phyloP scores from a whole-genome alignment of 2,113 vertebrate genomes.

The Rhineura floridana region DNA sequence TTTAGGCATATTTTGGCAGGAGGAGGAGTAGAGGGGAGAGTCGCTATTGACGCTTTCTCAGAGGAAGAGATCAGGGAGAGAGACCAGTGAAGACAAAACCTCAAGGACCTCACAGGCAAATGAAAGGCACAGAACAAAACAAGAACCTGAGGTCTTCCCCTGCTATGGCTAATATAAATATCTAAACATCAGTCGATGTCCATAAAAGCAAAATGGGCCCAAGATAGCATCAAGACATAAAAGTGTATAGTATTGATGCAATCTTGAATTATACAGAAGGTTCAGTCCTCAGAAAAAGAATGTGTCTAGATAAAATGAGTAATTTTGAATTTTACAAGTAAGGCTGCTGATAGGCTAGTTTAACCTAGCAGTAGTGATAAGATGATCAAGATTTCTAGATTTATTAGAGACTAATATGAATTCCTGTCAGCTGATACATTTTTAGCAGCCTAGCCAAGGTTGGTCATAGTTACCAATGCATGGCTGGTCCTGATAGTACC shows the following conservation, averaged over 20 bases:
- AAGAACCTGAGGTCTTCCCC: background rate
- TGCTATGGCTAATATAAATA: background rate
- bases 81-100: background rate
- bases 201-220: background rate
- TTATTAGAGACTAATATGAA: too few species aligned
- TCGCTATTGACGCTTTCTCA: background rate
- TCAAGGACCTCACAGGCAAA: background rate
- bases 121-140: background rate
- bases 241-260: background rate
- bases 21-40: background rate
- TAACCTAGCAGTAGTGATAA: too few species aligned
- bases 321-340: too few species aligned
- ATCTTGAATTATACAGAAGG: background rate
- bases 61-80: constrained; percentile 13
- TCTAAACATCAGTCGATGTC: background rate
- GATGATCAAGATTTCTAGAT: too few species aligned
- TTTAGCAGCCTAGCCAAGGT: too few species aligned
- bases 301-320: too few species aligned
- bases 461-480: too few species aligned
- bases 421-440: too few species aligned
- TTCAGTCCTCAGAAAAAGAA: background rate
- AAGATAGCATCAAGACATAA: background rate
- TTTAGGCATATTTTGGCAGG: constrained; percentile 17
- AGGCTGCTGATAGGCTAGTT: too few species aligned
- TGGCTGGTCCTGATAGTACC: too few species aligned